These are phyloP conservation scores for Penaeus japonicus DNA, from an alignment of 1,140 invertebrate genomes.

Conservation along the genomic window DNA sequence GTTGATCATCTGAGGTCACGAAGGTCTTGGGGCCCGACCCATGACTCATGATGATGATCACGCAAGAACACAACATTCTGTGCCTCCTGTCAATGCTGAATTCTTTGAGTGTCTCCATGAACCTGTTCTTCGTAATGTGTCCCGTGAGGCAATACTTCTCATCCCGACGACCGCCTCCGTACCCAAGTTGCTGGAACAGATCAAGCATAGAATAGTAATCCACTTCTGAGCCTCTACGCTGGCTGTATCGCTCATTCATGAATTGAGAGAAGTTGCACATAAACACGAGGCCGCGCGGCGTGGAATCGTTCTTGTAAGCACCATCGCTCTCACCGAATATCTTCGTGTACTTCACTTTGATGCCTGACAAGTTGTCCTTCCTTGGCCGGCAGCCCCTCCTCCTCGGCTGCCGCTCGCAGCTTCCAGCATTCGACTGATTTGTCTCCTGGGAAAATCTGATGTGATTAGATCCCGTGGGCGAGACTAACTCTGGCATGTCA, in stretches of 20 bases:
- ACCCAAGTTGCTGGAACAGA: slow-evolving; percentile 56
- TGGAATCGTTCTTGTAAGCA: slow-evolving; percentile 52
- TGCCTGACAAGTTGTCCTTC: background rate
- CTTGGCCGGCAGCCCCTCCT: background rate
- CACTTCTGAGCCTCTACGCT: slow-evolving; percentile 28
- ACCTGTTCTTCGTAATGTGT: slow-evolving; percentile 29
- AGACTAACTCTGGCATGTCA: no score
- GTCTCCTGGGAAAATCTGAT: no score
- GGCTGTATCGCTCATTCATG: background rate
- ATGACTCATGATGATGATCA: slow-evolving; percentile 52
- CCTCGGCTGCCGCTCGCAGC: background rate
- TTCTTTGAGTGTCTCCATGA: slow-evolving; percentile 19
- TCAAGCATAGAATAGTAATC: slow-evolving; percentile 39
- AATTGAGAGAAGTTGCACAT: slow-evolving; percentile 48
- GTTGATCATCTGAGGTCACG: slow-evolving; percentile 46
- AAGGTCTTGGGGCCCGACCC: slow-evolving; percentile 46
- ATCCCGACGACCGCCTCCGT: slow-evolving; percentile 3
- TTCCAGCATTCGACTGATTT: background rate
- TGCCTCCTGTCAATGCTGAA: slow-evolving; percentile 31
- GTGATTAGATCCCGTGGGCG: no score
- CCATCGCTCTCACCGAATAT: slow-evolving; percentile 48
- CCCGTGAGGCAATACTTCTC: slow-evolving; percentile 43
- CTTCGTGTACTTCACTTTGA: slow-evolving; percentile 47
- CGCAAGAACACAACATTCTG: slow-evolving; percentile 20
- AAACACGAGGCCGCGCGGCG: slow-evolving; percentile 48